A percentile compares a stretch with the other conserved stretches of the same genome.
Conservation (phyloP, 2,888 invertebrate species). For the Drosophila peninsularis region DNA sequence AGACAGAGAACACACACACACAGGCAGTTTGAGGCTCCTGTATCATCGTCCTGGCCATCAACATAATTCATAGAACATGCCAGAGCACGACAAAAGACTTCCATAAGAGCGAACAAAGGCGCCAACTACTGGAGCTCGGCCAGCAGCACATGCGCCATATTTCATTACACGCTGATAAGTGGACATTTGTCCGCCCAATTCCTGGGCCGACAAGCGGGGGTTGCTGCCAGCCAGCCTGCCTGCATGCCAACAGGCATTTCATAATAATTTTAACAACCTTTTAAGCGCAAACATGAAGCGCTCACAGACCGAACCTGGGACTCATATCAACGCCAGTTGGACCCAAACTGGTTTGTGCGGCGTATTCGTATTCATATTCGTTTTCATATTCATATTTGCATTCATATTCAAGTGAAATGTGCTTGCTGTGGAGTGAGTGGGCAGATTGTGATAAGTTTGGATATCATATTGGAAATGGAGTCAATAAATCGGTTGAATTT, state of each 20-base stretch:
- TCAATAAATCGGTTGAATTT: not conserved
- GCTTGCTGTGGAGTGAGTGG: not conserved
- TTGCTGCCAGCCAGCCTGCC: slow-evolving; percentile 23
- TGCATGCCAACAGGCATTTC: slow-evolving; percentile 82
- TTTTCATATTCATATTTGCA: slow-evolving; percentile 9
- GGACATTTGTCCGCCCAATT: slow-evolving; percentile 61
- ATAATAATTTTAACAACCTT: slow-evolving; percentile 81
- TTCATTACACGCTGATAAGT: slow-evolving; percentile 77
- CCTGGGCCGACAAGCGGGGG: not conserved
- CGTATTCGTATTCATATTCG: slow-evolving; percentile 14
- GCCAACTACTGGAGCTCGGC: slow-evolving; percentile 44
- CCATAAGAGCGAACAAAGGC: slow-evolving; percentile 53
- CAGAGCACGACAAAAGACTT: slow-evolving; percentile 63
- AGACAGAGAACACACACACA: slow-evolving; percentile 25
- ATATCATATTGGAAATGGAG: not conserved
- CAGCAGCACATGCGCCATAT: slow-evolving; percentile 58
- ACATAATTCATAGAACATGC: slow-evolving; percentile 72
- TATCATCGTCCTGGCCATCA: slow-evolving; percentile 54
- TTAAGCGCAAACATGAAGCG: slow-evolving; percentile 63
- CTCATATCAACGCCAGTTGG: slow-evolving; percentile 65
- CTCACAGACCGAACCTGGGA: slow-evolving; percentile 37
- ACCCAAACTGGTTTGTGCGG: slow-evolving; percentile 21
- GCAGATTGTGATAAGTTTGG: not conserved
- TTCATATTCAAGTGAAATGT: slow-evolving; percentile 8
- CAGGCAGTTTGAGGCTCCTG: slow-evolving; percentile 16